These are phyloP conservation scores for Caranx melampygus DNA, from an alignment of 2,113 vertebrate genomes.

Conservation along the genomic window DNA sequence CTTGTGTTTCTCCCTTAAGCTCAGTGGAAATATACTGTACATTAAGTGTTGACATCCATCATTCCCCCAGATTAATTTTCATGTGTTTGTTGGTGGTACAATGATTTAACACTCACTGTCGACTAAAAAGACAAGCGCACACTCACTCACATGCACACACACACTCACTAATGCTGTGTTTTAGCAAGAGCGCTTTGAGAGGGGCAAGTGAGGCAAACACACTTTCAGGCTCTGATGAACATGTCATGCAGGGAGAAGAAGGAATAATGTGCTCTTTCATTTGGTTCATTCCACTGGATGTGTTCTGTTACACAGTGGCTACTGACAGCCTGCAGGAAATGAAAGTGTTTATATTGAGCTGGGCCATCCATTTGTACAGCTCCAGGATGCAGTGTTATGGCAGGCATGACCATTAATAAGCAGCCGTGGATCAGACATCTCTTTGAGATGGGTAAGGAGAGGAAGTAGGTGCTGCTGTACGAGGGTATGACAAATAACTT, in stretches of 20 bases:
- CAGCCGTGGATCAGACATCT: constrained; percentile 35
- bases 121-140: constrained; percentile 12
- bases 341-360: constrained; percentile 68
- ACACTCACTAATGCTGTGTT: constrained; percentile 19
- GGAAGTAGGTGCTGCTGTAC: neutral
- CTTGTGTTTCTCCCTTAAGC: neutral
- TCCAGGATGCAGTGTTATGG: constrained; percentile 33
- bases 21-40: constrained; percentile 32
- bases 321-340: constrained; percentile 69
- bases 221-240: constrained; percentile 77
- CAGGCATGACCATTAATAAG: constrained; percentile 49
- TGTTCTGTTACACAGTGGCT: constrained; percentile 58
- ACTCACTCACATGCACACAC: neutral
- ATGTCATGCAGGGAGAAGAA: constrained; percentile 71
- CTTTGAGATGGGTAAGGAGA: constrained; percentile 1
- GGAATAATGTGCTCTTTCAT: constrained; percentile 75
- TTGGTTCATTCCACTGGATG: constrained; percentile 70
- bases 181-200: constrained; percentile 44
- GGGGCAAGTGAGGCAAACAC: constrained; percentile 54
- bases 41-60: constrained; percentile 30
- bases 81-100: neutral
- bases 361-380: constrained; percentile 48
- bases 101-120: constrained; percentile 1
- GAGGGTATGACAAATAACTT: neutral
- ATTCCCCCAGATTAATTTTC: constrained; percentile 4